Conservation (phyloP, 2,797 vertebrate genomes). For the Leptatherina wallacei region DNA sequence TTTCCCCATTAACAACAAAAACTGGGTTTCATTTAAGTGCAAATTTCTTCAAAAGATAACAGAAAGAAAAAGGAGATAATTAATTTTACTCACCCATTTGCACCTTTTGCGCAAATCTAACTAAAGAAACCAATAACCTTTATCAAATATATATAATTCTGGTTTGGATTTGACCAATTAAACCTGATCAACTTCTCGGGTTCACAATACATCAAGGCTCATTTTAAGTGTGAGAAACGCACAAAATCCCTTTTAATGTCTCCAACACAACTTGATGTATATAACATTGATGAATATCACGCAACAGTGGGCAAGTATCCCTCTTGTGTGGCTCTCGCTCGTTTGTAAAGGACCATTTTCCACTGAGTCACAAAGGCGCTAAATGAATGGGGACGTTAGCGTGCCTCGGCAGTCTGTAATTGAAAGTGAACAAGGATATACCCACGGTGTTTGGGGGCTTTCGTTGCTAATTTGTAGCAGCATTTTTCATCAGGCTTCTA, state of each 20-base stretch:
- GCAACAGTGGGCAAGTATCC: constrained; percentile 73
- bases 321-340: constrained; percentile 78
- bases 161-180: neutral
- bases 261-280: constrained; percentile 30
- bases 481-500: constrained; percentile 83
- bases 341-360: constrained; percentile 78
- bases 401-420: constrained; percentile 80
- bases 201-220: constrained; percentile 19
- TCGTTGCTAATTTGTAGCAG: constrained; percentile 86
- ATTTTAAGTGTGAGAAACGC: constrained; percentile 40
- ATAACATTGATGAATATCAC: constrained; percentile 65
- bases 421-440: constrained; percentile 84
- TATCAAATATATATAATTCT: neutral
- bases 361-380: constrained; percentile 74
- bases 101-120: neutral
- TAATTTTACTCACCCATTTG: neutral
- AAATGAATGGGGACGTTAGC: constrained; percentile 79
- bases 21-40: neutral
- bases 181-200: neutral
- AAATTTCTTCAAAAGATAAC: neutral
- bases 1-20: neutral
- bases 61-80: neutral
- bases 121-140: neutral
- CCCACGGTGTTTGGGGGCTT: constrained; percentile 81
- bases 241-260: constrained; percentile 29